These are phyloP conservation scores for Sylvietta virens DNA, from an alignment of 2,113 vertebrate genomes.

Conservation along the genomic window DNA sequence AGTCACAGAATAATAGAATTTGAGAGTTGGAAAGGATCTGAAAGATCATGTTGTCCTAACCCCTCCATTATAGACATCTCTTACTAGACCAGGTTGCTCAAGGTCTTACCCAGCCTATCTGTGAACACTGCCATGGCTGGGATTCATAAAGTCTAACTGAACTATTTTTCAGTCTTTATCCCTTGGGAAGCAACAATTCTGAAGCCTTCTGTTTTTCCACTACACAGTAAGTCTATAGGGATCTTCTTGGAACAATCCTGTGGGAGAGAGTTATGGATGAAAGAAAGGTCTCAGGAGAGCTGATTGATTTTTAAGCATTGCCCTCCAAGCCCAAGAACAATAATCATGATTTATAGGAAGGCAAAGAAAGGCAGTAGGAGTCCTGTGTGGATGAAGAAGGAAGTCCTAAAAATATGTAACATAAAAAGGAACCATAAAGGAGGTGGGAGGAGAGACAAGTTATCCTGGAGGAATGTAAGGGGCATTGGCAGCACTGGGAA, in stretches of 20 bases:
- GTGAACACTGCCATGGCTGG: fast-evolving
- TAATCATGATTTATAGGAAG: background rate
- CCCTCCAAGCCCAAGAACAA: background rate
- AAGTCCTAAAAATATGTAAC: background rate
- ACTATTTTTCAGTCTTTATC: background rate
- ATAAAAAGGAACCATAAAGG: background rate
- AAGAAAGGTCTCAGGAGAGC: background rate
- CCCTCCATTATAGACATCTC: background rate
- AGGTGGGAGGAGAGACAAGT: background rate
- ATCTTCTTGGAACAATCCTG: background rate
- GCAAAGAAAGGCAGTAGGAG: background rate
- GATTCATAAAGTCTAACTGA: background rate
- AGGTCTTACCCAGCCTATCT: background rate
- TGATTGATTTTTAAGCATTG: background rate
- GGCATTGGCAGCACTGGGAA: fast-evolving
- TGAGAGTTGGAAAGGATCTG: background rate
- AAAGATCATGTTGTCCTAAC: background rate
- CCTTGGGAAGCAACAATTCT: background rate
- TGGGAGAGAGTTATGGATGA: background rate
- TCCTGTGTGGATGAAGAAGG: background rate
- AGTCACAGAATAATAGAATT: background rate
- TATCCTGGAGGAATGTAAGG: background rate
- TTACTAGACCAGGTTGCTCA: background rate
- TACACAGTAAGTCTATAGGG: background rate
- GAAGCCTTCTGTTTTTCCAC: background rate